Evolutionary conservation across 2,888 invertebrate species (phyloP).

Genomic region (Nephrotoma flavescens): DNA sequence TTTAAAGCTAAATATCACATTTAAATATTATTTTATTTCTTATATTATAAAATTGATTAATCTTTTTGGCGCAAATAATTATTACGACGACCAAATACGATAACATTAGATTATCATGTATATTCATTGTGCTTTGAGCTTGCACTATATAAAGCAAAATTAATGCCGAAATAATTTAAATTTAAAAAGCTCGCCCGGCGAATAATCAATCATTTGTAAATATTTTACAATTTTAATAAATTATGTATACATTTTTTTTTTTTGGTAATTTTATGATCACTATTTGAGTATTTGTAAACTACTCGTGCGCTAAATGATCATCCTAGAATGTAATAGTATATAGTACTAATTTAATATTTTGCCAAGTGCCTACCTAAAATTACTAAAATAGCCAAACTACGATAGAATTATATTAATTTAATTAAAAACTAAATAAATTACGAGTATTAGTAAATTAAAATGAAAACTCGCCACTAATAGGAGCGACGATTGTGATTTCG

Average conservation of each 20-base stretch:
- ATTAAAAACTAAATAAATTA: background rate
- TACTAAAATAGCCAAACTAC: background rate
- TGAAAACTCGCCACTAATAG: background rate
- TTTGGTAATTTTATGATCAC: background rate
- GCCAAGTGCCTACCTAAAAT: background rate
- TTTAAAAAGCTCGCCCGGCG: background rate
- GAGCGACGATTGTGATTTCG: background rate
- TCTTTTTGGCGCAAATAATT: too few species aligned
- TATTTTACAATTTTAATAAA: background rate
- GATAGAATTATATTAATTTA: background rate
- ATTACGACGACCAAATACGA: too few species aligned
- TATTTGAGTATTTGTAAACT: background rate
- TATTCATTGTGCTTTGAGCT: too few species aligned
- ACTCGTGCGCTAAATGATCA: background rate
- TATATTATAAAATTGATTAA: background rate
- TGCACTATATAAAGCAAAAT: background rate
- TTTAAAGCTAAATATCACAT: background rate
- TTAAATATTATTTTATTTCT: background rate
- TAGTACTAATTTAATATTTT: background rate
- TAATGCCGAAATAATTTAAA: background rate
- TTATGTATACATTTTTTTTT: background rate
- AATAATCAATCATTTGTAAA: background rate
- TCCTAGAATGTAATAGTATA: background rate
- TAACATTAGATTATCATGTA: too few species aligned
- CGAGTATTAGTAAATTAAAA: background rate